A percentile compares a stretch with the other conserved stretches of the same genome.
These are phyloP conservation scores for Phacellophora camtschatica DNA, from an alignment of 30 jellyfish, hydroid and myxozoan genomes.

Conservation along the genomic window DNA sequence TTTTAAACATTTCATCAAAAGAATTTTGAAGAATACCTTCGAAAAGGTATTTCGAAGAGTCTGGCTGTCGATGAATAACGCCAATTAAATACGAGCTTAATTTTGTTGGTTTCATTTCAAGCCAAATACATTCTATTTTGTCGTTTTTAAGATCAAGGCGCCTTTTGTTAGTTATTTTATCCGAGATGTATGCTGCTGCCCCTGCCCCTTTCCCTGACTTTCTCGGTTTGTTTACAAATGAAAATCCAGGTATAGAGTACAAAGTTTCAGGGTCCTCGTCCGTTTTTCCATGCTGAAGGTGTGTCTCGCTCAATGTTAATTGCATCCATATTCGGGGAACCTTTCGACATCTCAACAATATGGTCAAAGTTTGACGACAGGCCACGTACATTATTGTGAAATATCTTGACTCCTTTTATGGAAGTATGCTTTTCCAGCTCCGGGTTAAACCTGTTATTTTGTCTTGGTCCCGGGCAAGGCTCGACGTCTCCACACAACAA, in stretches of 20 bases:
- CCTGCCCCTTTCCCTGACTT: constrained; percentile 64
- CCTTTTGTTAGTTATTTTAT: constrained; percentile 17
- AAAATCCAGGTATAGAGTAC: constrained; percentile 43
- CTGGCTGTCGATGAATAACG: constrained; percentile 63
- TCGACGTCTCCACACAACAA: constrained; percentile 53
- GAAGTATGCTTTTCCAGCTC: constrained; percentile 13
- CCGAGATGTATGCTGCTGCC: constrained; percentile 65
- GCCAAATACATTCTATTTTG: constrained; percentile 53
- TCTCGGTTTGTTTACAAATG: constrained; percentile 49
- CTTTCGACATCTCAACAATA: constrained; percentile 22
- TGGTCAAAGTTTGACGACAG: constrained; percentile 28
- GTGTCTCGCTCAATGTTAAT: constrained; percentile 38
- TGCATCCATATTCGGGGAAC: constrained; percentile 20
- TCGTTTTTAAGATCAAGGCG: constrained; percentile 69
- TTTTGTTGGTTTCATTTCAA: constrained; percentile 45
- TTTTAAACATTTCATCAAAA: constrained; percentile 3
- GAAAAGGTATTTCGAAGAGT: constrained; percentile 34
- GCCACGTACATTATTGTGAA: constrained; percentile 56
- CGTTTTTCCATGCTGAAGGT: constrained; percentile 38
- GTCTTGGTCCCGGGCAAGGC: constrained; percentile 31
- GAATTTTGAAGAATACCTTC: neutral
- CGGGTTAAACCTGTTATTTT: constrained; percentile 6
- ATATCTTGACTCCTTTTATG: constrained; percentile 24
- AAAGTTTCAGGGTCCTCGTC: constrained; percentile 38
- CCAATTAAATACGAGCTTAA: constrained; percentile 46